Evolutionary conservation across 2,797 vertebrate genomes (phyloP).

Genomic region (Cheirogaleus major): DNA sequence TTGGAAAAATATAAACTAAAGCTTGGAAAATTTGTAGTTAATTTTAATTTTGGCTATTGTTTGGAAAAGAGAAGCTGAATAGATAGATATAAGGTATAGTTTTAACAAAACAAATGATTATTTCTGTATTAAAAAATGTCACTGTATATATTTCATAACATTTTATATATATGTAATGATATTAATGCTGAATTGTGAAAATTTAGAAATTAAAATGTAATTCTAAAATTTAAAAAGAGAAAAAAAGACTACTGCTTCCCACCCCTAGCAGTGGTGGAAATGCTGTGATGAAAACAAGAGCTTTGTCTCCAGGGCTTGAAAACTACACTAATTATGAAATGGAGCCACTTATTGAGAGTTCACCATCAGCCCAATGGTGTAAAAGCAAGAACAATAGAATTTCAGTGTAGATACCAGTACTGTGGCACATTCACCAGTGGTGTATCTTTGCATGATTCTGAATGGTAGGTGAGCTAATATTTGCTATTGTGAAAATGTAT

Average conservation of each 20-base stretch:
- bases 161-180: not conserved
- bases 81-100: not conserved
- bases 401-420: accelerated
- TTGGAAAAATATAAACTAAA: not conserved
- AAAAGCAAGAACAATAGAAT: not conserved
- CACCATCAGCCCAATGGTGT: too few relatives aligned
- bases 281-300: not conserved
- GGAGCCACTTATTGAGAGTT: not conserved
- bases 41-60: slow-evolving; percentile 18
- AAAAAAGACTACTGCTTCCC: not conserved
- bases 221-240: not conserved
- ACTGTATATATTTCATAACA: not conserved
- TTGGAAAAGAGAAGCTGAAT: not conserved
- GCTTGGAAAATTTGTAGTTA: not conserved
- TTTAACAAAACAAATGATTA: slow-evolving; percentile 14
- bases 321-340: not conserved
- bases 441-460: not conserved
- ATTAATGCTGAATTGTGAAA: slow-evolving; percentile 28
- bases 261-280: not conserved
- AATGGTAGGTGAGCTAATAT: not conserved
- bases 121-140: slow-evolving; percentile 22
- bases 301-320: not conserved
- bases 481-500: not conserved
- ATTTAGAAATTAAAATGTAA: not conserved
- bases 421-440: accelerated